Conservation (phyloP, 2,797 vertebrate species). For the Chelonia mydas region DNA sequence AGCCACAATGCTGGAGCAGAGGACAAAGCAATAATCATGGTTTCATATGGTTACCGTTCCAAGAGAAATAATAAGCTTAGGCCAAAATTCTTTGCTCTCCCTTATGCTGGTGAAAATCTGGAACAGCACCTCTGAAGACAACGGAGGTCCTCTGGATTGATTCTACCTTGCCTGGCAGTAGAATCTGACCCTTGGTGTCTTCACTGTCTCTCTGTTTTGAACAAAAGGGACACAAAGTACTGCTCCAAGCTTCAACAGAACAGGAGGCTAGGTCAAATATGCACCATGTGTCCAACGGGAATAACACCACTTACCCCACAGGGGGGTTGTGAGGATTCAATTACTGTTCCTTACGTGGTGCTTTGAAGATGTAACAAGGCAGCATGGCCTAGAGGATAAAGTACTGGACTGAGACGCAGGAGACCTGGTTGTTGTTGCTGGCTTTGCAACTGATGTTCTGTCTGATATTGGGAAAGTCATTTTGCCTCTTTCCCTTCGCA, state of each 20-base stretch:
- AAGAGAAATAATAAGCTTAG: constrained; percentile 31
- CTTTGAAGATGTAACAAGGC: rapidly evolving
- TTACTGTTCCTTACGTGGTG: neutral
- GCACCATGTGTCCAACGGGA: neutral
- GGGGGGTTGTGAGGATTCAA: neutral
- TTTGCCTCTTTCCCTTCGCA: neutral
- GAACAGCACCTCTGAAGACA: neutral
- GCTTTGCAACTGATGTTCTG: neutral
- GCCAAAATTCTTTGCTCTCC: neutral
- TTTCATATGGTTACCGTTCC: neutral
- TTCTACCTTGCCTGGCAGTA: neutral
- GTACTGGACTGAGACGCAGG: rapidly evolving
- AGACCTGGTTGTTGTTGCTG: neutral
- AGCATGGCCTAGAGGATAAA: neutral
- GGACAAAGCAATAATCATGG: neutral
- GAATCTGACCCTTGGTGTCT: neutral
- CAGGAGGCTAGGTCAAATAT: neutral
- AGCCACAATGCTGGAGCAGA: neutral
- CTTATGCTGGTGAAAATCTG: neutral
- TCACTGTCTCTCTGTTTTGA: constrained; percentile 12
- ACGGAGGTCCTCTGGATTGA: neutral
- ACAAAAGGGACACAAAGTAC: neutral
- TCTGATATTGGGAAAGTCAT: neutral
- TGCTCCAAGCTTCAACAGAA: neutral
- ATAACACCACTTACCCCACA: neutral